Percentiles rank a stretch among this genome's conserved stretches.
phyloP scores from a whole-genome alignment of 53 echinoderm and acorn worm species.

The Crossaster papposus region DNA sequence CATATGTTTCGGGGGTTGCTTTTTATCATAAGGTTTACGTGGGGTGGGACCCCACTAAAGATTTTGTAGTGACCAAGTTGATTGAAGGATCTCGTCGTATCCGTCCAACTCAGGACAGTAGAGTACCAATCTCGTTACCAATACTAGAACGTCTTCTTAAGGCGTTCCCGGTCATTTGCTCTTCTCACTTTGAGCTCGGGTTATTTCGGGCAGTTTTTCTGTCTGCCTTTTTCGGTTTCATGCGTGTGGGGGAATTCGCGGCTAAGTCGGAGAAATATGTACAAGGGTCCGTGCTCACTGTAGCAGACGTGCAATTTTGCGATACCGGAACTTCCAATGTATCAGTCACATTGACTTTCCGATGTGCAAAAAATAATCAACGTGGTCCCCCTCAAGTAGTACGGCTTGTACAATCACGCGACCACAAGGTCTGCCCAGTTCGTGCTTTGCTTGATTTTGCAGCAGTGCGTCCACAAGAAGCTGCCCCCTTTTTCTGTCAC shows the following conservation, averaged over 20 bases:
- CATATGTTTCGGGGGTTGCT: constrained; percentile 25
- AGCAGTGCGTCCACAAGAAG: neutral
- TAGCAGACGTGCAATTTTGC: constrained; percentile 5
- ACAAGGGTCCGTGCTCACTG: neutral
- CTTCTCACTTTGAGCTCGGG: neutral
- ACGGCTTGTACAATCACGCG: neutral
- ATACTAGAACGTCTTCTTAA: neutral
- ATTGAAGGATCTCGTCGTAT: neutral
- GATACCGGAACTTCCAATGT: too few species aligned
- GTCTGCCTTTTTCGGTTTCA: constrained; percentile 10
- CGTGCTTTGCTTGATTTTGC: neutral
- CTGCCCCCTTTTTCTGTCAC: constrained; percentile 23
- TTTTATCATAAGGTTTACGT: constrained; percentile 1
- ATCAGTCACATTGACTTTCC: neutral
- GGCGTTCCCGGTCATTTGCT: neutral
- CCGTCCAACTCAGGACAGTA: neutral
- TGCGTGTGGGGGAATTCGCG: constrained; percentile 6
- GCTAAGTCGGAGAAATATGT: neutral
- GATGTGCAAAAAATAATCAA: constrained; percentile 5
- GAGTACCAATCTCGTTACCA: neutral
- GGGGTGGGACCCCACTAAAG: neutral
- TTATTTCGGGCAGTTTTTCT: constrained; percentile 4
- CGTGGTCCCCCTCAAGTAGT: constrained; percentile 3
- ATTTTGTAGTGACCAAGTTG: neutral
- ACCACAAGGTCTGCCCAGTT: neutral